A percentile compares a stretch with the other conserved stretches of the same genome.
Evolutionary conservation across 1,140 invertebrate species (phyloP).

Genomic region (Danaus melanippus): DNA sequence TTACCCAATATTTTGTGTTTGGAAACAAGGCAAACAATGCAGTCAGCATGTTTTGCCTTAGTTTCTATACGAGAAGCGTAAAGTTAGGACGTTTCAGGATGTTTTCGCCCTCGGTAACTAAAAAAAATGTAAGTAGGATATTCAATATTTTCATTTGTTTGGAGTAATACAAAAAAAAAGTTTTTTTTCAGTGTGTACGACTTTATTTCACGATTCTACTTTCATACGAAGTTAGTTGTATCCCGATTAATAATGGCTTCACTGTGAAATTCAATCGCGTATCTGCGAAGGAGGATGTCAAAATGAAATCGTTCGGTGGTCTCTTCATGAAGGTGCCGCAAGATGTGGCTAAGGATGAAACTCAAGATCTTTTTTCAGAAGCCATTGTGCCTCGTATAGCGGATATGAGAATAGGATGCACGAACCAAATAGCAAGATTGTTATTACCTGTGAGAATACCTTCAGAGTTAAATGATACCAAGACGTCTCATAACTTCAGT

Average conservation of each 20-base stretch:
- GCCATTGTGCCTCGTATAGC: conserved; percentile 20
- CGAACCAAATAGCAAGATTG: conserved; percentile 41
- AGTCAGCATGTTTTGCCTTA: conserved; percentile 1
- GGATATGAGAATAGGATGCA: conserved; percentile 28
- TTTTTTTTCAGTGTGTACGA: conserved; percentile 13
- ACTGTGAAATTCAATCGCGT: conserved; percentile 38
- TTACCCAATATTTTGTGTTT: conserved; percentile 15
- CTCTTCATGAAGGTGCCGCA: conserved; percentile 42
- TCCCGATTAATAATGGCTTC: conserved; percentile 43
- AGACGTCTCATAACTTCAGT: conserved; percentile 10
- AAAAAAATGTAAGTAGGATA: conserved; percentile 5
- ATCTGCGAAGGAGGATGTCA: conserved; percentile 29
- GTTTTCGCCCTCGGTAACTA: conserved; percentile 5
- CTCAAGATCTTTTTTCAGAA: conserved; percentile 20
- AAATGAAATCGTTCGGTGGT: conserved; percentile 28
- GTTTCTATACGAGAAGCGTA: conserved; percentile 6
- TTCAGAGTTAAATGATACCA: conserved; percentile 13
- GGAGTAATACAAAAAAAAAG: conserved; percentile 3
- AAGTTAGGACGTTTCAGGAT: conserved; percentile 7
- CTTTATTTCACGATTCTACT: conserved; percentile 2
- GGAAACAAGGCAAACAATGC: conserved; percentile 21
- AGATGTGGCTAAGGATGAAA: conserved; percentile 17
- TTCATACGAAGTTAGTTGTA: conserved; percentile 11
- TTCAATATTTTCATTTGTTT: conserved; percentile 2
- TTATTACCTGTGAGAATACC: conserved; percentile 21